Evolutionary conservation across 1,140 invertebrate genomes (phyloP).

Genomic region (Glomeris maerens): DNA sequence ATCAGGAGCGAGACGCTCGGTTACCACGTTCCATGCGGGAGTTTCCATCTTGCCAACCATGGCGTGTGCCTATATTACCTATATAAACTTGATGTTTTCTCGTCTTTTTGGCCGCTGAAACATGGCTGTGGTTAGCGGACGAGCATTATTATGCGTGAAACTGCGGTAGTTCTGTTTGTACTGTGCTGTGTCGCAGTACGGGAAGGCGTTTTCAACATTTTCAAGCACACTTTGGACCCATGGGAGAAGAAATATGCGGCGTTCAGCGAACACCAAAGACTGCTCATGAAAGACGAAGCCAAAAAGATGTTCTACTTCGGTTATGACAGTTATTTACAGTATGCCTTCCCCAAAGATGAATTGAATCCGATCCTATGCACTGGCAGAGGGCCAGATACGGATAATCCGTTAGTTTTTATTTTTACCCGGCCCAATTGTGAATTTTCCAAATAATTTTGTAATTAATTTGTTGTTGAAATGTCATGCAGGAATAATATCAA

Average conservation of each 20-base stretch:
- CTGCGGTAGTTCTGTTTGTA: background rate
- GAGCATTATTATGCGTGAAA: background rate
- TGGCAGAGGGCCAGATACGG: slow-evolving; percentile 44
- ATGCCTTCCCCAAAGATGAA: slow-evolving; percentile 44
- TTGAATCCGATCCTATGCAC: slow-evolving; percentile 42
- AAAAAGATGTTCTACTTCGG: slow-evolving; percentile 42
- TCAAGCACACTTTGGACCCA: slow-evolving; percentile 28
- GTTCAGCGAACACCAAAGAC: slow-evolving; percentile 27
- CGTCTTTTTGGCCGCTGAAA: too few species aligned
- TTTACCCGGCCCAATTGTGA: background rate
- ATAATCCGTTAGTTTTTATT: slow-evolving; percentile 39
- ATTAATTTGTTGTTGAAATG: slow-evolving; percentile 18
- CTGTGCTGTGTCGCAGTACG: background rate
- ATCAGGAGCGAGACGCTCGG: too few species aligned
- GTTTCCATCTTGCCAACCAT: too few species aligned
- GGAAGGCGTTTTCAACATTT: slow-evolving; percentile 17
- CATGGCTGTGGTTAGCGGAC: too few species aligned
- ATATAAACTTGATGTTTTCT: too few species aligned
- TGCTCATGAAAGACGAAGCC: slow-evolving; percentile 26
- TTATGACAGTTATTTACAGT: slow-evolving; percentile 42
- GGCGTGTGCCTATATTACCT: too few species aligned
- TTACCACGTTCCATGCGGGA: too few species aligned
- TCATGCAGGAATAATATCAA: slow-evolving; percentile 47
- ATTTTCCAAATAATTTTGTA: background rate
- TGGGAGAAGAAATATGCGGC: slow-evolving; percentile 35